Base-by-base conservation (phyloP, 1,140 invertebrate genomes). In the Drosophila prosaltans region DNA sequence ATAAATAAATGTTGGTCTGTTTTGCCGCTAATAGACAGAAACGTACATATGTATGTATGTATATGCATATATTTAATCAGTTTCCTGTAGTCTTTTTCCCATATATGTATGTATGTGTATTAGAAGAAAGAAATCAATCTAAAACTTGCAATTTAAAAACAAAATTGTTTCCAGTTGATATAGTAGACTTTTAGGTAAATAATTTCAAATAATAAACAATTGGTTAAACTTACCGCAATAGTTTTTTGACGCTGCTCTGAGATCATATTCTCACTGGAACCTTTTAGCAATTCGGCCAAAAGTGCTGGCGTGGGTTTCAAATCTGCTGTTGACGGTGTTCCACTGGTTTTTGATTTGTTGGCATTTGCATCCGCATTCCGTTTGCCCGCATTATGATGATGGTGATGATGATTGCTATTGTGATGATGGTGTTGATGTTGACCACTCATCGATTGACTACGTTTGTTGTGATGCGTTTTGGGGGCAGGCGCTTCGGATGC, bases 231-330 rank as follows among this genome's bases (percentile, higher is more conserved):
- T 57, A 92, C 91, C 86, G 91, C 80, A 75, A 82, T 79, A 8
- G 82, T 92, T 66, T 92, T 90, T 73, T 92, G 72, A 0, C 84
- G 80, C 64, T 92, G 91, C 69, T 92, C 93, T 36, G 94, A 94
- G 4, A 95, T 94, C 40, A 96, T 93, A 65, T 95, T 94, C 90
- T 97, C 96, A 9, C 95, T 96, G 77, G 95, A 96, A 21, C 96
- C 96, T 64, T 95, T 94, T 11, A 97, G 93, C 43, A 97, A 92
- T 85, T 96, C 95, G 10, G 95, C 95, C 32, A 97, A 92, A 28
- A 96, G 91, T 81, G 96, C 95, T 0, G 94, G 95, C 59, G 95
- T 95, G 2, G 95, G 94, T 78, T 95, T 94, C 21, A 94, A 91
- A 65, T 80, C 89, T 57, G 59, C 80, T 45, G 79, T 68, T 78